Base-by-base conservation (phyloP, 2,888 invertebrate genomes). In the Tetanocera ferruginea region DNA sequence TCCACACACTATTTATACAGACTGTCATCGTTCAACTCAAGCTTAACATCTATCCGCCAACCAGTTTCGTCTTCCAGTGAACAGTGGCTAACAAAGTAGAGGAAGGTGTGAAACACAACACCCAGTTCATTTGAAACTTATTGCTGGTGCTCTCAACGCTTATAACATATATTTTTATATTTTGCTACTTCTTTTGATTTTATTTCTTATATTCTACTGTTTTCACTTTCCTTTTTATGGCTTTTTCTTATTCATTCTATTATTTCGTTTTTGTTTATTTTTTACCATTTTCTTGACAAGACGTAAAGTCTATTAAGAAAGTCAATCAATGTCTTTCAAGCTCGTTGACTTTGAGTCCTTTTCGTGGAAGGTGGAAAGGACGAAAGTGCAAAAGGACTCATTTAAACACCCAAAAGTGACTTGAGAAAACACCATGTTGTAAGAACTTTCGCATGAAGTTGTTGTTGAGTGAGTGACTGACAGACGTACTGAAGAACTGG, bases 251-350 rank as follows among this genome's bases (percentile, higher is more conserved):
- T 43, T 43, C 43, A 43, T 43, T 43, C 19, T 19, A 55, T 55
- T 64, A 64, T 64, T 64, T 80, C 43, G 37, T 37, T 37, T 37
- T 25, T 52, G 5, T 78, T 76, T 64, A n/a, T 60, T 66, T 67
- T 76, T 34, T 60, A 49, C 8, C 19, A 19, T 73, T 64, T 85
- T 87, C 85, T 84, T 86, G 86, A 86, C 86, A 86, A 86, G 87
- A 86, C 85, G 82, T 84, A 87, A 86, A 86, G 87, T 87, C 86
- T 87, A 87, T 87, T 88, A 87, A 88, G 86, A 88, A 88, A 88
- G 89, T 88, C 88, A 88, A 89, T 88, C 89, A 88, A 87, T 87
- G 88, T 89, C 88, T 86, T 84, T 86, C 87, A 85, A 83, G 85
- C 84, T 83, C 84, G 84, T 83, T 86, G 86, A 84, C 86, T 87